These are phyloP conservation scores for Brachyhypopomus gauderio DNA, from an alignment of 2,113 vertebrate genomes.

Conservation along the genomic window DNA sequence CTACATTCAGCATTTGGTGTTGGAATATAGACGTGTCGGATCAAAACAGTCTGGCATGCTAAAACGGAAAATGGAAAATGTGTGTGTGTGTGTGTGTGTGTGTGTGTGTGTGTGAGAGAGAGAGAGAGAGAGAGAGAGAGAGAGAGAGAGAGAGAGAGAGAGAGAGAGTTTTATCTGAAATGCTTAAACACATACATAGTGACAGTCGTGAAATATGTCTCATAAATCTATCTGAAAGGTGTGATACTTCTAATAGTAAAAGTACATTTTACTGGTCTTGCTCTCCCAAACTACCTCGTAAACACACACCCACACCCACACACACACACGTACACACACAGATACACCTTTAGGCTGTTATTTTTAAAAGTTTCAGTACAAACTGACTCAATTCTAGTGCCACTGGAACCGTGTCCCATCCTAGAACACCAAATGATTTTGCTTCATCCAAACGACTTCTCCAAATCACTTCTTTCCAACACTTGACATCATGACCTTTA, in stretches of 20 bases:
- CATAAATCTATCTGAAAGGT: conserved; percentile 26
- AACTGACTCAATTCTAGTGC: background rate
- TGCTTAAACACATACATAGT: conserved; percentile 16
- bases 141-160: conserved; percentile 1
- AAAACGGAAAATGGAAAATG: too few species aligned
- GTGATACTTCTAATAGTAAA: conserved; percentile 24
- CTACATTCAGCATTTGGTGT: background rate
- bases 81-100: too few species aligned
- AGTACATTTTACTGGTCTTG: conserved; percentile 22
- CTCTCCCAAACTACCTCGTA: conserved; percentile 18
- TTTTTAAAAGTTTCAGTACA: background rate
- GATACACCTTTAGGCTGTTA: background rate
- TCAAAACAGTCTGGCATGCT: too few species aligned
- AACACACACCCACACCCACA: background rate
- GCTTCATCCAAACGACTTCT: too few species aligned
- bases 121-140: background rate
- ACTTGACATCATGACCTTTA: too few species aligned
- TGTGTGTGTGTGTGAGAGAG: background rate
- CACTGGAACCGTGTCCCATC: too few species aligned
- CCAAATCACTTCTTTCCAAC: too few species aligned
- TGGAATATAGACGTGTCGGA: background rate
- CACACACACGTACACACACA: background rate
- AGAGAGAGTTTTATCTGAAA: background rate
- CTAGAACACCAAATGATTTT: background rate
- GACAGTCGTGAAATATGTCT: conserved; percentile 1